These are phyloP conservation scores for Gerris buenoi DNA, from an alignment of 1,140 invertebrate genomes.

Conservation along the genomic window DNA sequence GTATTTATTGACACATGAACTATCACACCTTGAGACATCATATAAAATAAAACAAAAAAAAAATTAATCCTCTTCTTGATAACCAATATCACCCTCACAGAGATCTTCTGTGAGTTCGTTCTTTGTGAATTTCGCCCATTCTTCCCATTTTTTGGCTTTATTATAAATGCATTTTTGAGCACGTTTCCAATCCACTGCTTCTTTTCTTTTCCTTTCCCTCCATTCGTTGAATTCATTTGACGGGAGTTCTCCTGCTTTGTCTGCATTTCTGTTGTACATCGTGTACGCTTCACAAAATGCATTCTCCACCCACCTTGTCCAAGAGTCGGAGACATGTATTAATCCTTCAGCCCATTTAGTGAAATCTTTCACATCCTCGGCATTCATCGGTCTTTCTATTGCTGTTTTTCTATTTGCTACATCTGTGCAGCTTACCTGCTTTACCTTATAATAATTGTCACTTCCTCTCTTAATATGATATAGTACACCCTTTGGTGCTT, in stretches of 20 bases:
- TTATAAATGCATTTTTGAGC: background rate
- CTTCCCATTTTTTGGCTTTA: background rate
- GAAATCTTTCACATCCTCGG: background rate
- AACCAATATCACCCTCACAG: too few species aligned
- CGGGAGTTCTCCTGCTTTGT: background rate
- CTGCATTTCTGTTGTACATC: background rate
- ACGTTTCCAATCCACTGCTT: background rate
- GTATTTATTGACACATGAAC: too few species aligned
- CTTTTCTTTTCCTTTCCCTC: background rate
- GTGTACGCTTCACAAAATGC: background rate
- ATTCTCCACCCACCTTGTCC: background rate
- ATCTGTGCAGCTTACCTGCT: background rate
- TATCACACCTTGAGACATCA: too few species aligned
- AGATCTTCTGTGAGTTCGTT: too few species aligned
- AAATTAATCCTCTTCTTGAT: too few species aligned
- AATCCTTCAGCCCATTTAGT: background rate
- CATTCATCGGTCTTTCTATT: background rate
- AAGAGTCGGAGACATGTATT: background rate
- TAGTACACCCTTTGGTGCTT: background rate
- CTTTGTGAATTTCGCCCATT: background rate
- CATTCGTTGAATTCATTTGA: background rate
- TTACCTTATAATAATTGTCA: background rate
- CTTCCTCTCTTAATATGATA: background rate
- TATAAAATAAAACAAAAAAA: too few species aligned
- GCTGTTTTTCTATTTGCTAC: background rate